Conservation (phyloP, 2,888 invertebrate genomes). For the Heliconius ethilla region DNA sequence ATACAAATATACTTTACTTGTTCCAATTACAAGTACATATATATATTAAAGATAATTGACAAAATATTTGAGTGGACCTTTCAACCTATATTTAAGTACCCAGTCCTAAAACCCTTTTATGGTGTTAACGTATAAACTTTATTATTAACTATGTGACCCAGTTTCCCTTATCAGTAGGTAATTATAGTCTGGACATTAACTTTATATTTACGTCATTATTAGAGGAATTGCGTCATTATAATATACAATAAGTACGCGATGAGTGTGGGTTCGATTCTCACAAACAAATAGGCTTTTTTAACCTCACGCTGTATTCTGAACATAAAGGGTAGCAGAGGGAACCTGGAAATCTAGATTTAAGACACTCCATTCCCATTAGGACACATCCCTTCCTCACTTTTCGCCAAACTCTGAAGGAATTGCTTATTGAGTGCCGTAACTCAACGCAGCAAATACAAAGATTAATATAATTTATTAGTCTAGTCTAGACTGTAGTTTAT, state of each 20-base stretch:
- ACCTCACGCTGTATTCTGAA: too few relatives aligned
- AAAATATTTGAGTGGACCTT: background rate
- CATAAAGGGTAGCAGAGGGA: too few relatives aligned
- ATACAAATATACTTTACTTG: too few relatives aligned
- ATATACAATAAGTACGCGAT: background rate
- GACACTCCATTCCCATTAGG: too few relatives aligned
- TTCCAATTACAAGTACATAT: background rate
- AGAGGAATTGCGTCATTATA: too few relatives aligned
- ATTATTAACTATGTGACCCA: background rate
- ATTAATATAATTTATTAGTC: constrained; percentile 3
- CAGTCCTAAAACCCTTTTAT: background rate
- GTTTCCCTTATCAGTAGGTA: background rate
- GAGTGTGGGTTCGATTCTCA: background rate
- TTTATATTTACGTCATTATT: background rate
- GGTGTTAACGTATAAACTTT: background rate
- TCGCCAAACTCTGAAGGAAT: too few relatives aligned
- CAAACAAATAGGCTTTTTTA: too few relatives aligned
- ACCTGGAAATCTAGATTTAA: too few relatives aligned
- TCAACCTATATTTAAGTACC: background rate
- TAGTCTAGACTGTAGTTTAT: background rate
- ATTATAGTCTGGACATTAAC: background rate
- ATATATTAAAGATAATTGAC: background rate
- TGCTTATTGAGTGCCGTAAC: background rate
- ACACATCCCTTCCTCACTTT: too few relatives aligned
- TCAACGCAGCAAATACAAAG: background rate